These are phyloP conservation scores for Prorops nasuta DNA, from an alignment of 1,140 invertebrate genomes.

Conservation along the genomic window DNA sequence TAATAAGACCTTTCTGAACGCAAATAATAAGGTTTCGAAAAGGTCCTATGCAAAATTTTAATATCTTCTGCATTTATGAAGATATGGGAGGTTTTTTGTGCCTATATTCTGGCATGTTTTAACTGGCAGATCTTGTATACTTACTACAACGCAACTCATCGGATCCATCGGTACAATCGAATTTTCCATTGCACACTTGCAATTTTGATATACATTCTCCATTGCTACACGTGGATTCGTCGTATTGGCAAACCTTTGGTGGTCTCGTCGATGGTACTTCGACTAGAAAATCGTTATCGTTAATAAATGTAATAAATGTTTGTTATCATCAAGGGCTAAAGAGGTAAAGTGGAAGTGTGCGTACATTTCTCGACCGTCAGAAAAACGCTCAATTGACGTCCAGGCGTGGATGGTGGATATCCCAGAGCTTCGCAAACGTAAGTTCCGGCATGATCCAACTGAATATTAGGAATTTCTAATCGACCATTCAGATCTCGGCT, in stretches of 20 bases:
- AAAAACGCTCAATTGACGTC: slow-evolving; percentile 62
- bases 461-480: slow-evolving; percentile 82
- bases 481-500: slow-evolving; percentile 72
- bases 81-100: no score
- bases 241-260: slow-evolving; percentile 64
- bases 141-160: slow-evolving; percentile 88
- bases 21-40: no score
- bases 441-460: slow-evolving; percentile 70
- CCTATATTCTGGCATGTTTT: no score
- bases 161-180: slow-evolving; percentile 82
- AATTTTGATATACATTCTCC: slow-evolving; percentile 85
- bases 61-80: no score
- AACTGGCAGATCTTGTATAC: slow-evolving; percentile 32
- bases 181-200: slow-evolving; percentile 77
- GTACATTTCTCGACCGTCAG: slow-evolving; percentile 74
- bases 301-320: slow-evolving; percentile 1
- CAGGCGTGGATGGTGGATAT: slow-evolving; percentile 60
- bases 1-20: no score
- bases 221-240: slow-evolving; percentile 88
- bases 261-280: slow-evolving; percentile 50
- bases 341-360: background rate
- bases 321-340: background rate
- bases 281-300: slow-evolving; percentile 41
- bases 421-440: slow-evolving; percentile 81
- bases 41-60: no score